phyloP scores from a whole-genome alignment of 2,888 invertebrate genomes.

The Nemapogon koenigi region DNA sequence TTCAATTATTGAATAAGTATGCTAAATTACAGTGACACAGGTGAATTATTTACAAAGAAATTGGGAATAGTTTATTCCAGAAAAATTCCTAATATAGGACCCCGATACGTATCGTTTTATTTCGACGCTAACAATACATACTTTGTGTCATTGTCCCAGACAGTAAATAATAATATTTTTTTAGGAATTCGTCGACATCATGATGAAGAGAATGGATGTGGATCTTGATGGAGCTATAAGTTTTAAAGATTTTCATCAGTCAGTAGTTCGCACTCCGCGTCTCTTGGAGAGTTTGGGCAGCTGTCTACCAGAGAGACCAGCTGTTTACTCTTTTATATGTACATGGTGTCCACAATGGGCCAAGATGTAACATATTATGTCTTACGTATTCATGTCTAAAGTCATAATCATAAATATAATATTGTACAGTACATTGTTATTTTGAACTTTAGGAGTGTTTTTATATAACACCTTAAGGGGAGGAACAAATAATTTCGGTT shows the following conservation, averaged over 20 bases:
- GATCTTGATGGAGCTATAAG: constrained; percentile 79
- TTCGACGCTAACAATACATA: neutral
- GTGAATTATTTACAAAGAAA: too few species aligned
- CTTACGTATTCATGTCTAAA: too few species aligned
- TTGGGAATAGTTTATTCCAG: too few species aligned
- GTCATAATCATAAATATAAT: too few species aligned
- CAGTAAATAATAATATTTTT: constrained; percentile 4
- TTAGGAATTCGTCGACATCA: constrained; percentile 76
- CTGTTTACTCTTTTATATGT: constrained; percentile 45
- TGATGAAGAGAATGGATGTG: constrained; percentile 75
- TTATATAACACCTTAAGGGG: too few species aligned
- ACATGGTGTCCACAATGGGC: constrained; percentile 54
- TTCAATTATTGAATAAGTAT: too few species aligned
- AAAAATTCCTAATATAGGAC: too few species aligned
- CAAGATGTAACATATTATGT: constrained; percentile 47
- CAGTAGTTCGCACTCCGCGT: constrained; percentile 69
- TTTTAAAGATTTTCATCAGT: constrained; percentile 68
- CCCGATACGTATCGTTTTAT: neutral
- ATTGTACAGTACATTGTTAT: too few species aligned
- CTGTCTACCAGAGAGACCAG: constrained; percentile 69
- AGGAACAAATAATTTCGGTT: too few species aligned
- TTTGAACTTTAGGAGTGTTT: too few species aligned
- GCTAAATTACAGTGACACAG: too few species aligned
- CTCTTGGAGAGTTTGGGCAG: constrained; percentile 76
- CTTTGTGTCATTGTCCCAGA: neutral